These are phyloP conservation scores for Monodelphis domestica DNA, from an alignment of 2,797 vertebrate genomes.

Conservation along the genomic window DNA sequence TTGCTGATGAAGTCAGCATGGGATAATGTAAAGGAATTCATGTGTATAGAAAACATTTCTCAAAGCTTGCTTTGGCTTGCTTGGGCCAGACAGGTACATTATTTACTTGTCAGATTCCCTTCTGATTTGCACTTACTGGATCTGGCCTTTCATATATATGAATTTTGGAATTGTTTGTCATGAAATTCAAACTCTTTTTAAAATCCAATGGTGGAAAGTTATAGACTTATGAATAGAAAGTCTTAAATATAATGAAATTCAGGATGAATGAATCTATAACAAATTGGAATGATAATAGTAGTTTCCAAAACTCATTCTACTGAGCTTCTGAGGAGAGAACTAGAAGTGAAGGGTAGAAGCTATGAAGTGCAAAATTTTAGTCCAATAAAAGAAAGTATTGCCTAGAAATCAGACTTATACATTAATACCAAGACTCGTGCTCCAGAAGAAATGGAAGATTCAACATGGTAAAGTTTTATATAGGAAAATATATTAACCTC, in stretches of 20 bases:
- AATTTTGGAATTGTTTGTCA: not conserved
- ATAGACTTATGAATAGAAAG: not conserved
- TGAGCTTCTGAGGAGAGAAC: not conserved
- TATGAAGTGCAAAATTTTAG: not conserved
- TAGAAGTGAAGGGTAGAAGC: not conserved
- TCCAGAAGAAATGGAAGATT: not conserved
- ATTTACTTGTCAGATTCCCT: not conserved
- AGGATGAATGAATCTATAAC: not conserved
- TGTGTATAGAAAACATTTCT: not conserved
- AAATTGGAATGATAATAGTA: too few relatives aligned
- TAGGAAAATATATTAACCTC: not conserved
- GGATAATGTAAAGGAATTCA: not conserved
- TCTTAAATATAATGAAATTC: not conserved
- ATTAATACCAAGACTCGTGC: not conserved
- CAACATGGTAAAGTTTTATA: not conserved
- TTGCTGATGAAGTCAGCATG: slow-evolving; percentile 28
- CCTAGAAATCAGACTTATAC: not conserved
- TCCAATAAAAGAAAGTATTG: not conserved
- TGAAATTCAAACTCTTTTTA: not conserved
- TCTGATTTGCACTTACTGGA: not conserved
- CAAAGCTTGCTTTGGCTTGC: not conserved
- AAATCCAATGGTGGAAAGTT: not conserved
- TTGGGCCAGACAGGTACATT: not conserved
- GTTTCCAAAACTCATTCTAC: not conserved
- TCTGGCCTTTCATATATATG: not conserved